Base-by-base conservation (phyloP, 1,140 invertebrate genomes). In the Cotesia glomerata region DNA sequence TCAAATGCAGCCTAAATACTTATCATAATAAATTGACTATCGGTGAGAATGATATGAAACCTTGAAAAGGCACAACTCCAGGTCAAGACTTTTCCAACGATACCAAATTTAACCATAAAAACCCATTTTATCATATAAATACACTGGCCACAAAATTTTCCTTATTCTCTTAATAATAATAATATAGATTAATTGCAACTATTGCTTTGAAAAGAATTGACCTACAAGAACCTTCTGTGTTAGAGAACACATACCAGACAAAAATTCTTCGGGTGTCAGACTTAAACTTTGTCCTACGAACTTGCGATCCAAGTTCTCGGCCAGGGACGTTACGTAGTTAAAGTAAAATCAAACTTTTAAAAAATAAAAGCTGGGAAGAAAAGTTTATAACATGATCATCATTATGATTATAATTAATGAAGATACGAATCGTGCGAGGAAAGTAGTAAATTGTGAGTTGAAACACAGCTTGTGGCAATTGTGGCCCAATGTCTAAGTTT, bases 401-500 rank as follows among this genome's bases (percentile, higher is more conserved):
- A 11, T 26, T 9, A 32, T 13, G 7, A 61, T 7, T 61, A 13
- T 18, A 1, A 61, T 61, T 26, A 49, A 14, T 45, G 49, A 35
- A 26, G 35, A 35, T 35, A 35, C 4, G 5, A 34, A 59, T 11
- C 8, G 16, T 59, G 45, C 14, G 49, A 34, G 59, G 32, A 49
- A 71, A 56, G 49, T 39, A 36, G 36, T 14, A 11, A 52, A 72
- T 62, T 54, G 39, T 39, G 56, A 18, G 26, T 70, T 45, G 67
- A 36, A 54, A 72, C 70, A 26, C 9, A 14, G 18, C 26, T 35
- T 62, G 36, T 36, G 49, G 14, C 13, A 18, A 70, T 70, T 34
- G 69, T 63, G 18, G 61, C 58, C 54, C 62, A 13, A 56, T 7
- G 68, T 75, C 74, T 75, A 75, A 73, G 74, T 73, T 75, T 75